These are phyloP conservation scores for Hypercompe scribonia DNA, from an alignment of 2,888 invertebrate genomes.

Conservation along the genomic window DNA sequence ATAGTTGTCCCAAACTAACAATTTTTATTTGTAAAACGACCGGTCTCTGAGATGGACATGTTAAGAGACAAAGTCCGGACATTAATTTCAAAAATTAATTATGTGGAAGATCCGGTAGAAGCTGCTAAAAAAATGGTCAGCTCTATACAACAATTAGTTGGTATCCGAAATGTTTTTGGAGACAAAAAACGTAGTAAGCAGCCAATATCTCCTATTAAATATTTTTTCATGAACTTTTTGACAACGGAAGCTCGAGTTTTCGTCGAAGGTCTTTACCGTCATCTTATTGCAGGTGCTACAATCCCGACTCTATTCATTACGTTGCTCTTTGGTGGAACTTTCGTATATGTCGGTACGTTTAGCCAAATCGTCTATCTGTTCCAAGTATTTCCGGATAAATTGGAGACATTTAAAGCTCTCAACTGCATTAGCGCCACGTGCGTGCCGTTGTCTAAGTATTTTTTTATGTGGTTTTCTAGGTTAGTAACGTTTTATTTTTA, in stretches of 20 bases:
- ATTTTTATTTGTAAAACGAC: conserved; percentile 10
- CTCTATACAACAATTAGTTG: conserved; percentile 61
- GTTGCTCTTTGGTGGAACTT: conserved; percentile 56
- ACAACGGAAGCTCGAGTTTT: neutral
- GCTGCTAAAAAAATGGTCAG: conserved; percentile 61
- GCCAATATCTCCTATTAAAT: neutral
- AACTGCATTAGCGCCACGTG: conserved; percentile 67
- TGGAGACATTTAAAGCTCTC: conserved; percentile 64
- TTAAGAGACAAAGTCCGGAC: conserved; percentile 27
- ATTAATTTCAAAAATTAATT: conserved; percentile 33
- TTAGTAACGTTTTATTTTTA: conserved; percentile 31
- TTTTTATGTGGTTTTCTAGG: conserved; percentile 71
- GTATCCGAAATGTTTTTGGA: conserved; percentile 66
- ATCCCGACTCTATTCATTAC: conserved; percentile 49
- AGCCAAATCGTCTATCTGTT: conserved; percentile 65
- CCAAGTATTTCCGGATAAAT: conserved; percentile 64
- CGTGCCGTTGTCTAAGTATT: conserved; percentile 68
- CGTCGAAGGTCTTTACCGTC: neutral
- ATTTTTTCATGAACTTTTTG: neutral
- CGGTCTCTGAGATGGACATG: conserved; percentile 27
- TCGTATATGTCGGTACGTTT: conserved; percentile 64
- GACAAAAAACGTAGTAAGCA: conserved; percentile 59
- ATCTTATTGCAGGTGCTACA: conserved; percentile 32
- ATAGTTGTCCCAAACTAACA: neutral
- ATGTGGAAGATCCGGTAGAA: conserved; percentile 57